Percentiles rank a stretch among this genome's conserved stretches.
Conservation (phyloP, 2,113 vertebrate genomes). For the Opisthocomus hoazin region DNA sequence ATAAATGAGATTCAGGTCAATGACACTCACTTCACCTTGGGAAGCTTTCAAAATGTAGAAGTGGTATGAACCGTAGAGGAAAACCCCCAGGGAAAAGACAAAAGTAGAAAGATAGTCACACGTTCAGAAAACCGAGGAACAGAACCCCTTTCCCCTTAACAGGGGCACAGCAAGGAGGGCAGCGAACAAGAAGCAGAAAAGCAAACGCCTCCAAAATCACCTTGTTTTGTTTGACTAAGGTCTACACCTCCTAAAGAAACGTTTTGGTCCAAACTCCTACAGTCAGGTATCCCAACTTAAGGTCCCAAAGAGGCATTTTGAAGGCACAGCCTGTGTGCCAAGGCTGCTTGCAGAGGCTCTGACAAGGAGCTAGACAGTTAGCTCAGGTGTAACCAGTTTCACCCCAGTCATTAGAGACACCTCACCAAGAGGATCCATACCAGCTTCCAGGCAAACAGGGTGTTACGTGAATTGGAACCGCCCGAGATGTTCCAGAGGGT, state of each 20-base stretch:
- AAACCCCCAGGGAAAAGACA: not conserved
- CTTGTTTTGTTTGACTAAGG: not conserved
- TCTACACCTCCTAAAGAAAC: not conserved
- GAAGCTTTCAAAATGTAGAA: not conserved
- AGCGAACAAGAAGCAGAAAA: not conserved
- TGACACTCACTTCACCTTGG: not conserved
- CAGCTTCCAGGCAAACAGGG: not conserved
- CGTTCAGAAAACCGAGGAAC: not conserved
- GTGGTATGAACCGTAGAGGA: not conserved
- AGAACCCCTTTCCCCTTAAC: not conserved
- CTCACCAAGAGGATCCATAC: not conserved
- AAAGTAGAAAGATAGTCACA: not conserved
- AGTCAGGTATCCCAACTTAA: not conserved
- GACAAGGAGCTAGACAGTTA: not conserved
- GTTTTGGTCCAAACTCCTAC: not conserved
- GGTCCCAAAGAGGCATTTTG: not conserved
- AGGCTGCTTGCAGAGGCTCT: not conserved
- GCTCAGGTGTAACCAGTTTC: not conserved
- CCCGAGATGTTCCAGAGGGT: not conserved
- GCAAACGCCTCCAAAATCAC: not conserved
- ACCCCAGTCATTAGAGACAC: not conserved
- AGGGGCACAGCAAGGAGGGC: not conserved
- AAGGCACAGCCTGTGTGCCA: not conserved
- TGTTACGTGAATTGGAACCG: not conserved
- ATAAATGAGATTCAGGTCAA: conserved; percentile 5